Evolutionary conservation across 1,140 invertebrate genomes (phyloP), one percentile per base, ranked within the genome.

Genomic region (Leptopilina clavipes): DNA sequence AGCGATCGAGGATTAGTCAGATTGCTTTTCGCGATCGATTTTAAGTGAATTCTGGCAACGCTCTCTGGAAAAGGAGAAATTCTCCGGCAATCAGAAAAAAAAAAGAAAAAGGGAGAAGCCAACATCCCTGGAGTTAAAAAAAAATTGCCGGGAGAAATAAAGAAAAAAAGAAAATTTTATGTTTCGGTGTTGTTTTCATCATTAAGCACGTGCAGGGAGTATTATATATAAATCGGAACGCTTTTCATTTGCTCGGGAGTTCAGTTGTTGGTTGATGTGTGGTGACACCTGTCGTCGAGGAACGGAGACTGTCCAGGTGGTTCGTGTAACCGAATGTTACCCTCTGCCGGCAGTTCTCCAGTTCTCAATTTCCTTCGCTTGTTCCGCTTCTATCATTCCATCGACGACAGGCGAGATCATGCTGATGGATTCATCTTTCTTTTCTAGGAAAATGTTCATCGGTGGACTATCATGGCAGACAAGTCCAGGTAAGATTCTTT

Each of bases 381-480:
- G 73, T 74, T 44, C 71, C 79, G 71, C 77, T 83, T 65, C 45
- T 73, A 71, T 75, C 76, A 76, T 73, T 81, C 72, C 73, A 79
- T 17, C 81, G 52, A 76, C 81, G 73, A 81, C 70, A 78, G 76
- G 77, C 75, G 81, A 83, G 78, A 77, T 80, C 79, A 83, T 83
- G 84, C 82, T 86, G 83, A 88, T 76, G 86, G 83, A 85, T 83
- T 86, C 86, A 83, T 87, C 87, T 92, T 88, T 94, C 92, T 92
- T 93, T 89, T 82, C 79, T 80, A 82, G 97, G 93, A 99, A 99
- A 96, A 99, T 99, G 98, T 99, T 99, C 94, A 98, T 99, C 92
- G 98, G 98, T 88, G 98, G 98, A 85, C 94, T 99, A 86, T 98
- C 97, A 92, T 99, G 98, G 97, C 98, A 99, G 93, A 99, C 98